Conservation (phyloP, 2,797 vertebrate species). For the Sebastes glaucus region DNA sequence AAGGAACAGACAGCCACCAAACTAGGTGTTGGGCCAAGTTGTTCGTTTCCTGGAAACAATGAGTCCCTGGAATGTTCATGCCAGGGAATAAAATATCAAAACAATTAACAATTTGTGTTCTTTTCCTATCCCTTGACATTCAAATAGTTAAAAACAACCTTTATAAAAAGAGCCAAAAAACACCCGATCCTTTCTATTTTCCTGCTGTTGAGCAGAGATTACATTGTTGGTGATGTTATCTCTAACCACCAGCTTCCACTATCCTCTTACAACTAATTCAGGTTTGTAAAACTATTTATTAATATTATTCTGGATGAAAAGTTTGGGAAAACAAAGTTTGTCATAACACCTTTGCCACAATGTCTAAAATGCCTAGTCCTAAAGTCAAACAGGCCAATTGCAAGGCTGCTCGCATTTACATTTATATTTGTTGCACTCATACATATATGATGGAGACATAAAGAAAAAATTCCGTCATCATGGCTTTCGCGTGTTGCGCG, state of each 20-base stretch:
- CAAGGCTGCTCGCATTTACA: background rate
- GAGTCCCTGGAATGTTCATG: background rate
- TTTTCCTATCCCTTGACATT: background rate
- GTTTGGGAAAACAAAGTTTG: background rate
- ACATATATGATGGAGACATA: background rate
- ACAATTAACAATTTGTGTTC: background rate
- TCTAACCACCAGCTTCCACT: background rate
- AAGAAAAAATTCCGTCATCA: background rate
- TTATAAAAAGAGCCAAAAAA: background rate
- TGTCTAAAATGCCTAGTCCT: background rate
- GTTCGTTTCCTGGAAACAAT: background rate
- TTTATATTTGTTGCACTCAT: background rate
- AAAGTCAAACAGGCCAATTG: background rate
- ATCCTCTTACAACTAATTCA: background rate
- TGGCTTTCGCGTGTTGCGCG: fast-evolving
- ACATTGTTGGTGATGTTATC: background rate
- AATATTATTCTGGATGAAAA: background rate
- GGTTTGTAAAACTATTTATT: background rate
- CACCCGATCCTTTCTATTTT: background rate
- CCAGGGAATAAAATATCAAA: background rate
- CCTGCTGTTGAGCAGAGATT: background rate
- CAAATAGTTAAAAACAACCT: background rate
- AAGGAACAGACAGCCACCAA: background rate
- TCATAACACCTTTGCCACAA: background rate
- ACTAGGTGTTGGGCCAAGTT: background rate